Base-by-base conservation (phyloP, 2,888 invertebrate species). In the Synanthedon myopaeformis region DNA sequence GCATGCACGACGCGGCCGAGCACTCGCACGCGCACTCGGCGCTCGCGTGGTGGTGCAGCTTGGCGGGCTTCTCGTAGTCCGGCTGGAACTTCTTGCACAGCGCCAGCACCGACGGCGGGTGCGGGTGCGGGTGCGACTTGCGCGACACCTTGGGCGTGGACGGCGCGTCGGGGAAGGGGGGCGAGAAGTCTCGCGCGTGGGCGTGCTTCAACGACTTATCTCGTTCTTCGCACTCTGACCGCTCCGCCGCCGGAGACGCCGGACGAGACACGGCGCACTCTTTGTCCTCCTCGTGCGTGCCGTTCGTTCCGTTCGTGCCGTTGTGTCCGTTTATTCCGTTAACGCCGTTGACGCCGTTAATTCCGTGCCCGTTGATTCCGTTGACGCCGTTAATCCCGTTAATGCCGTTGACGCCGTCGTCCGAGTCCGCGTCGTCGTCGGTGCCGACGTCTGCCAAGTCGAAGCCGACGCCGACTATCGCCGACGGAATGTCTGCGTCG, bases 91-190 rank as follows among this genome's bases (percentile, higher is more conserved):
- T 86, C 78, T 88, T 87, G 79, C 88, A 88, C 52, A 87, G 79
- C 66, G 85, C 86, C 53, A 86, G 76, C 65, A 88, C 87, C 3
- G 88, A 87, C 11, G 90, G 85, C 67, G 90, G 86, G 69, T 89
- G 89, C 58, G 90, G 86, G 69, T 89, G 89, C 58, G 85, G 81
- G 61, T 88, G 89, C 42, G 90, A 89, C 67, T 91, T 90, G 69
- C 91, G 89, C 58, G 90, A 89, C 58, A 87, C 86, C 88, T 91
- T 91, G 65, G 91, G 91, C 60, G 91, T 91, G 70, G 90, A 90
- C 63, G 91, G 91, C 52, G 91, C 91, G 75, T 90, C 91, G 59
- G 89, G 90, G 74, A 88, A 90, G 58, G 90, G 84, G 59, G 89
- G 88, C 48, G 84, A 82, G 28, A 70, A 65, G 67, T 84, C 82